Evolutionary conservation across 2,888 invertebrate genomes (phyloP), one percentile per base, ranked within the genome.

Genomic region (Drosophila robusta): DNA sequence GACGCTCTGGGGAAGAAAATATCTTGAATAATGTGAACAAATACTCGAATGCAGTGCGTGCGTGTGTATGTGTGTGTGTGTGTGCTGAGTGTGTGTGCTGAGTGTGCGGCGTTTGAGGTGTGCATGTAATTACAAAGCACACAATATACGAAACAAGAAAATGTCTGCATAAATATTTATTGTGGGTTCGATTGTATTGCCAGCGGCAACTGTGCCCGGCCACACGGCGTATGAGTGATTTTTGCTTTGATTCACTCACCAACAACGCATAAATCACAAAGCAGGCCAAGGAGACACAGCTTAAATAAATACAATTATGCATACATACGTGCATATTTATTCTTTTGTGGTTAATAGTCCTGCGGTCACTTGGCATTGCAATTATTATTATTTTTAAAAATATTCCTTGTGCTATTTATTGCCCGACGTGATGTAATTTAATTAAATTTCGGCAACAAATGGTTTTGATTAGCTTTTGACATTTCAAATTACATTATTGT

Each of bases 91-190:
- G 39, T 44, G 64, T 51, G 52, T 42, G 44, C 16, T 45, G 36
- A 11, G 51, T 12, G 26, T 14, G 62, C 12, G 29, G 9, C 38
- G 60, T 36, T 36, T 69, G 60, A 36, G 46, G 45, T 58, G 66
- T 46, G 47, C 71, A 56, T 75, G 71, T 77, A 87, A 87, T 84
- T 81, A 73, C 75, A 60, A 84, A 75, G 69, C 58, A 85, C 41
- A 74, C 58, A 67, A 65, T 22, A 47, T 58, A 67, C 42, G 58
- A 39, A 68, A 49, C 69, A 74, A 52, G 56, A 55, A 75, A 70
- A 70, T 70, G 66, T 69, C 70, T 70, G 73, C 76, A 85, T 85
- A 83, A 85, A 85, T 87, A 83, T 87, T 87, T 82, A 81, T 87
- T 76, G 82, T 85, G 65, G 70, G 57, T 78, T 87, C 78, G 64